phyloP scores from a whole-genome alignment of 2,888 invertebrate genomes.

The Homarus gammarus region DNA sequence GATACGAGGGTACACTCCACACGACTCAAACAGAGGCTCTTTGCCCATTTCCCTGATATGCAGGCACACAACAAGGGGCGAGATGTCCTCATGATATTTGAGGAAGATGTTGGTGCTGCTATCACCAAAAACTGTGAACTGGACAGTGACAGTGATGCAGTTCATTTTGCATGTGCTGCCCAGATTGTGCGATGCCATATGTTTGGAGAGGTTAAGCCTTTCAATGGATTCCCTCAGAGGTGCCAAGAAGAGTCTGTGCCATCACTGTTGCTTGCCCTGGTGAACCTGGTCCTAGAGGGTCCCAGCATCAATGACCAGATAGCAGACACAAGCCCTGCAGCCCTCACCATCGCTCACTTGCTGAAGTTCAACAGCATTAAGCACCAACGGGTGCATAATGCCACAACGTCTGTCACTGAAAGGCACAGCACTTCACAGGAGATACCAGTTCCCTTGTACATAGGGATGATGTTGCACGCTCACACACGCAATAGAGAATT shows the following conservation, averaged over 20 bases:
- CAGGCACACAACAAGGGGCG: neutral
- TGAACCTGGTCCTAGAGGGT: slow-evolving; percentile 8
- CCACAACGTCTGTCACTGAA: neutral
- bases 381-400: neutral
- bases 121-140: neutral
- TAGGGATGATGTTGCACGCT: slow-evolving; percentile 18
- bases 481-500: slow-evolving; percentile 23
- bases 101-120: neutral
- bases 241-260: slow-evolving; percentile 7
- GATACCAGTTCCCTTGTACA: slow-evolving; percentile 7
- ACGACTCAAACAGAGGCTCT: slow-evolving; percentile 4
- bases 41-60: neutral
- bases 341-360: neutral
- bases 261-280: neutral
- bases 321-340: slow-evolving; percentile 7
- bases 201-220: neutral
- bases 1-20: neutral
- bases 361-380: slow-evolving; percentile 18
- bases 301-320: slow-evolving; percentile 25
- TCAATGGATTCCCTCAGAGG: neutral
- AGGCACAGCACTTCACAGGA: slow-evolving; percentile 1
- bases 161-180: slow-evolving; percentile 10
- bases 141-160: slow-evolving; percentile 34
- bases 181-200: too few species aligned
- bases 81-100: slow-evolving; percentile 11